Evolutionary conservation across 2,888 invertebrate species (phyloP).

Genomic region (Neoitamus cyanurus): DNA sequence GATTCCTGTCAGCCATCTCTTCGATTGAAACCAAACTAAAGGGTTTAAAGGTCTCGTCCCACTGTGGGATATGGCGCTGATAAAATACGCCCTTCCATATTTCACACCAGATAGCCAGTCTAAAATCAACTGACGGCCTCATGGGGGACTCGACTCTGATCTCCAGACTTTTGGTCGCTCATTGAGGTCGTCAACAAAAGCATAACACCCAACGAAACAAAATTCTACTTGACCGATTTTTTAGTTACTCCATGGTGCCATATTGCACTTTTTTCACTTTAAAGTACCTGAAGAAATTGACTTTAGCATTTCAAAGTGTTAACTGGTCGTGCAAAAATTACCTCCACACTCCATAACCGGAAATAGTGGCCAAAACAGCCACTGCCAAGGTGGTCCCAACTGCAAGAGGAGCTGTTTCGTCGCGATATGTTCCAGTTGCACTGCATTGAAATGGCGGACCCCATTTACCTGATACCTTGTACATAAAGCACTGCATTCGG

Average conservation of each 20-base stretch:
- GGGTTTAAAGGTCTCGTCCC: neutral
- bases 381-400: conserved; percentile 86
- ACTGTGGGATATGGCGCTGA: neutral
- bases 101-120: neutral
- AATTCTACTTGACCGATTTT: neutral
- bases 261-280: conserved; percentile 92
- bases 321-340: conserved; percentile 52
- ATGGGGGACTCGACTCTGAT: neutral
- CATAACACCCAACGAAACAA: neutral
- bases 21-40: neutral
- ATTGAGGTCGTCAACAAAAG: neutral
- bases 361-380: conserved; percentile 82
- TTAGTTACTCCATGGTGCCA: conserved; percentile 85
- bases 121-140: neutral
- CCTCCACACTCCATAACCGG: conserved; percentile 81
- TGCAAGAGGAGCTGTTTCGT: conserved; percentile 86
- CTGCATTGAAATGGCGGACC: conserved; percentile 66
- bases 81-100: neutral
- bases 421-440: conserved; percentile 71
- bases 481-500: conserved; percentile 89
- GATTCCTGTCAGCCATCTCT: neutral
- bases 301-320: neutral
- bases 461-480: conserved; percentile 77
- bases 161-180: neutral
- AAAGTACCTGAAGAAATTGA: conserved; percentile 76